These are phyloP conservation scores for Campaea margaritaria DNA, from an alignment of 2,888 invertebrate genomes.

Conservation along the genomic window DNA sequence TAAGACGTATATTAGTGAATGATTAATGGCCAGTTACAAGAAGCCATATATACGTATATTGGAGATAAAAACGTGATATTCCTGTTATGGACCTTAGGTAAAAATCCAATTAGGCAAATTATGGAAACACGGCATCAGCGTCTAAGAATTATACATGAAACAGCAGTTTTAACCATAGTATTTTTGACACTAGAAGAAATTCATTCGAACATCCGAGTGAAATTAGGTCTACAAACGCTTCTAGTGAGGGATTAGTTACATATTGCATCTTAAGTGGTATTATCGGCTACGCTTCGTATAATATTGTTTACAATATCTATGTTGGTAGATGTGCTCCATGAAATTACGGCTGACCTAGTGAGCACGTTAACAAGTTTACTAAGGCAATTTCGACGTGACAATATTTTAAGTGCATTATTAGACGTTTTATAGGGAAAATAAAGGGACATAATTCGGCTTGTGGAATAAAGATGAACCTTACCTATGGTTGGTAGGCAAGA, in stretches of 20 bases:
- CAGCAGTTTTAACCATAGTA: too few species aligned
- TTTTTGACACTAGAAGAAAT: too few species aligned
- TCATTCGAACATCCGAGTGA: background rate
- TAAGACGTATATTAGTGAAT: background rate
- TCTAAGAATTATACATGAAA: too few species aligned
- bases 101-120: too few species aligned
- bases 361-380: slow-evolving; percentile 51
- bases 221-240: slow-evolving; percentile 2
- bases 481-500: too few species aligned
- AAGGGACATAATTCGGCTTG: too few species aligned
- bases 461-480: too few species aligned
- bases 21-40: background rate
- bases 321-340: slow-evolving; percentile 28
- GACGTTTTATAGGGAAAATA: too few species aligned
- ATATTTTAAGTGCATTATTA: slow-evolving; percentile 37
- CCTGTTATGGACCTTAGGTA: too few species aligned
- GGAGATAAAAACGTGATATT: too few species aligned
- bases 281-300: slow-evolving; percentile 14
- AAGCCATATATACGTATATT: too few species aligned
- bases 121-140: too few species aligned
- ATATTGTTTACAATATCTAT: slow-evolving; percentile 33
- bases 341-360: slow-evolving; percentile 45
- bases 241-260: slow-evolving; percentile 14
- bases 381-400: slow-evolving; percentile 50
- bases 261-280: slow-evolving; percentile 22